Conservation (phyloP, 2,888 invertebrate species). For the Iphiclides podalirius region DNA sequence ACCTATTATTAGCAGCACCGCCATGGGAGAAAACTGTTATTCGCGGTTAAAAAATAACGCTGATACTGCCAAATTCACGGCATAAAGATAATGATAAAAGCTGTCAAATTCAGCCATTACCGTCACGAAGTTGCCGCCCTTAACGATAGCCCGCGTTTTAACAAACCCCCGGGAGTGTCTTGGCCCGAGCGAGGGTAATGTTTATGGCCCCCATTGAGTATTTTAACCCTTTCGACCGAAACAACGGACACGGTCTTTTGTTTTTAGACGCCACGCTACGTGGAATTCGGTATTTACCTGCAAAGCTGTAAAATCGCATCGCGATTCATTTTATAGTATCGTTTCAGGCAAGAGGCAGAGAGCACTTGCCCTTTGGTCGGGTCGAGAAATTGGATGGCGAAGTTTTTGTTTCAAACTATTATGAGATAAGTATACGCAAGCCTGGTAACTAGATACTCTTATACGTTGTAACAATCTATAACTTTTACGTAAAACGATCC, state of each 20-base stretch:
- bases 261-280: slow-evolving; percentile 22
- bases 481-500: too few species aligned
- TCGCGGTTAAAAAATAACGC: slow-evolving; percentile 7
- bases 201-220: slow-evolving; percentile 37
- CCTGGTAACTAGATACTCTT: too few species aligned
- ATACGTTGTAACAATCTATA: too few species aligned
- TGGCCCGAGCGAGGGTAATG: slow-evolving; percentile 36
- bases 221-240: slow-evolving; percentile 36
- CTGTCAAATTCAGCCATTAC: slow-evolving; percentile 21
- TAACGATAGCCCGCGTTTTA: slow-evolving; percentile 26
- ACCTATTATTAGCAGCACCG: too few species aligned
- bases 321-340: neutral
- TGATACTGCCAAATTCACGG: slow-evolving; percentile 23
- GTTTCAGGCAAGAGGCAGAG: neutral
- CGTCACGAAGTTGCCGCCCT: slow-evolving; percentile 24
- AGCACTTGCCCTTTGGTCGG: neutral
- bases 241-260: slow-evolving; percentile 22
- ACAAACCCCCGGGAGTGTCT: slow-evolving; percentile 29
- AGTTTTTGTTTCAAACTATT: too few species aligned
- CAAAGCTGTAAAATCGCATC: slow-evolving; percentile 10
- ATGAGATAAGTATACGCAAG: too few species aligned
- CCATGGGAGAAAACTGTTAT: neutral
- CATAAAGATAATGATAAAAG: slow-evolving; percentile 32
- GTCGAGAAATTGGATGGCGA: neutral
- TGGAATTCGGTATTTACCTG: slow-evolving; percentile 12